Evolutionary conservation across 2,113 vertebrate genomes (phyloP).

Genomic region (Capreolus pygargus): DNA sequence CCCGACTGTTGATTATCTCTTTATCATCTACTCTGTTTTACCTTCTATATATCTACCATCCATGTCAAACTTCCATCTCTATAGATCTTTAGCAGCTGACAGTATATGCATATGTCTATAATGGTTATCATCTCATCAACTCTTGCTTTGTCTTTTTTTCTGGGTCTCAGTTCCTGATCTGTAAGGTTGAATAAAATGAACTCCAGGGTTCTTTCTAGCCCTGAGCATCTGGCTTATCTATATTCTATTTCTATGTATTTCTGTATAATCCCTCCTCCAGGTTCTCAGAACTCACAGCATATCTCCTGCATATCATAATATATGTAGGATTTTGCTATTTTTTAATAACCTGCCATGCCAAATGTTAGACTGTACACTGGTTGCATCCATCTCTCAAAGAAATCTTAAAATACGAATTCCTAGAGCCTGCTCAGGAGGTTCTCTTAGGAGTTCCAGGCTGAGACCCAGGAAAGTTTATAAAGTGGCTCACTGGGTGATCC

Average conservation of each 20-base stretch:
- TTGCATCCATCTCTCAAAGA: not conserved
- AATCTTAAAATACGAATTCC: constrained; percentile 22
- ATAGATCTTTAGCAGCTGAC: not conserved
- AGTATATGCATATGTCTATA: not conserved
- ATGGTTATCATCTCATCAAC: not conserved
- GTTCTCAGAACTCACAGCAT: constrained; percentile 4
- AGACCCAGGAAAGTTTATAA: not conserved
- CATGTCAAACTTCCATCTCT: not conserved
- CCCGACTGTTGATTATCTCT: not conserved
- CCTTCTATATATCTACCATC: not conserved
- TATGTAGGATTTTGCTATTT: not conserved
- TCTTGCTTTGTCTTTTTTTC: constrained; percentile 4
- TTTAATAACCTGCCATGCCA: constrained; percentile 24
- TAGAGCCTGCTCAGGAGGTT: not conserved
- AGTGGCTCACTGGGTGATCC: not conserved
- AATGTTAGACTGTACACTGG: not conserved
- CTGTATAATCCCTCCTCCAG: not conserved
- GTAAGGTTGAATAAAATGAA: not conserved
- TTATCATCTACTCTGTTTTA: not conserved
- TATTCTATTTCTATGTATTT: constrained; percentile 15
- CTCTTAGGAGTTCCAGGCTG: not conserved
- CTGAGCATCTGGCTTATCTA: not conserved
- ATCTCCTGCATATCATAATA: not conserved
- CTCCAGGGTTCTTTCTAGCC: not conserved
- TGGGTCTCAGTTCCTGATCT: not conserved